Base-by-base conservation (phyloP, 2,888 invertebrate genomes). In the Caenorhabditis japonica region DNA sequence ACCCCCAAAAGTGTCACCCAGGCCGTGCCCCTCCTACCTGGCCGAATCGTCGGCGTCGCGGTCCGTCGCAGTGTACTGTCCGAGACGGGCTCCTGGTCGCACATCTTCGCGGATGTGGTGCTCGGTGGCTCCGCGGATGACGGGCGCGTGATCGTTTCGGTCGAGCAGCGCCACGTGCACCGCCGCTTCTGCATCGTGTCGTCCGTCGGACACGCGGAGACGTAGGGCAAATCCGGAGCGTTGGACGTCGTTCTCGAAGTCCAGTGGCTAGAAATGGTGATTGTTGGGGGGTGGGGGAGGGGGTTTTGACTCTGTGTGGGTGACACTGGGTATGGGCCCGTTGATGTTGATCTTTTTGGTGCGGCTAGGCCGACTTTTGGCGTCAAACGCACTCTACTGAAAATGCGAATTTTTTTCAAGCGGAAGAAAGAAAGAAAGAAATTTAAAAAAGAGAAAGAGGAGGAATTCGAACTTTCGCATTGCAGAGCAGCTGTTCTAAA, bases 131-230 rank as follows among this genome's bases (percentile, higher is more conserved):
- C 81, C 81, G 41, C 56, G 58, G 58, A 81, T 78, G 72, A 55
- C 47, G 27, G 79, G 81, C 88, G 94, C 94, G 90, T 97, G 97
- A 91, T 97, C 97, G 90, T 97, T 97, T 43, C 95, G 94, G 88
- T 97, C 97, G 72, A 94, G 91, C 71, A 99, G 91, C 87, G 93
- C 93, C 30, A 96, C 94, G 75, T 93, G 93, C 64, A 96, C 94
- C 93, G 94, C 94, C 1, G 95, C 94, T 89, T 94, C 94, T 73
- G 95, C 95, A 77, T 95, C 94, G 90, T 96, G 95, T 88, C 95
- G 94, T 89, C 96, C 96, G 89, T 99, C 97, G 58, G 84, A 87
- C 43, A 89, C 89, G 68, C 88, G 87, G 39, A 96, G 95, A 83
- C 94, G 92, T 90, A 96, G 94, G 81, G 94, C 91, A 90, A 95